Evolutionary conservation across 2,888 invertebrate species (phyloP).

Genomic region (Tanypteryx hageni): DNA sequence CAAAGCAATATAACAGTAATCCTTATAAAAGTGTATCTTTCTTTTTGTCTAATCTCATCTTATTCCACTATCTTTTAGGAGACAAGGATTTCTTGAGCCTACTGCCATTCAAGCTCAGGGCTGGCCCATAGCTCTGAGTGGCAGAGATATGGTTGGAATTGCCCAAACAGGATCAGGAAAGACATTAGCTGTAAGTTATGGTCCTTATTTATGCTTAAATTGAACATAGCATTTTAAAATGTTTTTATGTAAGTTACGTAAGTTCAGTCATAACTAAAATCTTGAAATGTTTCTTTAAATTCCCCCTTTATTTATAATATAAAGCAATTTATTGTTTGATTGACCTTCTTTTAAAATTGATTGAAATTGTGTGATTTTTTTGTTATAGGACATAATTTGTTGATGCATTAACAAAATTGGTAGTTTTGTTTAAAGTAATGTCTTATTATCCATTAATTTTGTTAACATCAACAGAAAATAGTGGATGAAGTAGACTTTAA

Average conservation of each 20-base stretch:
- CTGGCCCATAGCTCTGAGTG: slow-evolving; percentile 91
- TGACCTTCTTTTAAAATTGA: no score
- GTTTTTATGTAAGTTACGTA: no score
- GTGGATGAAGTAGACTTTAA: no score
- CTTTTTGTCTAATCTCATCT: no score
- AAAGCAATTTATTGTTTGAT: no score
- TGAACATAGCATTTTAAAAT: no score
- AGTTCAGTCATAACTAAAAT: no score
- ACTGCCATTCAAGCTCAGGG: slow-evolving; percentile 91
- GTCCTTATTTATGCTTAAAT: background rate
- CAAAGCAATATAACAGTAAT: no score
- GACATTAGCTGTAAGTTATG: slow-evolving; percentile 78
- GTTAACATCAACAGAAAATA: background rate
- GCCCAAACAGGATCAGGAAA: slow-evolving; percentile 91
- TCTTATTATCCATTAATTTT: background rate
- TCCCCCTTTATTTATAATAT: no score
- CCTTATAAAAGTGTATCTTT: no score
- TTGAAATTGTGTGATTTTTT: no score
- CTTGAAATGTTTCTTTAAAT: no score
- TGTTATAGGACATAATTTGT: background rate
- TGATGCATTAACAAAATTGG: background rate
- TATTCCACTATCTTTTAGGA: slow-evolving; percentile 74
- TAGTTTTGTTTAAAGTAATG: background rate
- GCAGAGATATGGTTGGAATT: slow-evolving; percentile 89
- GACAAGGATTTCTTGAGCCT: slow-evolving; percentile 84